These are phyloP conservation scores for Epizoanthus illoricatus DNA, from an alignment of 92 coral and sea anemone genomes.

Conservation along the genomic window DNA sequence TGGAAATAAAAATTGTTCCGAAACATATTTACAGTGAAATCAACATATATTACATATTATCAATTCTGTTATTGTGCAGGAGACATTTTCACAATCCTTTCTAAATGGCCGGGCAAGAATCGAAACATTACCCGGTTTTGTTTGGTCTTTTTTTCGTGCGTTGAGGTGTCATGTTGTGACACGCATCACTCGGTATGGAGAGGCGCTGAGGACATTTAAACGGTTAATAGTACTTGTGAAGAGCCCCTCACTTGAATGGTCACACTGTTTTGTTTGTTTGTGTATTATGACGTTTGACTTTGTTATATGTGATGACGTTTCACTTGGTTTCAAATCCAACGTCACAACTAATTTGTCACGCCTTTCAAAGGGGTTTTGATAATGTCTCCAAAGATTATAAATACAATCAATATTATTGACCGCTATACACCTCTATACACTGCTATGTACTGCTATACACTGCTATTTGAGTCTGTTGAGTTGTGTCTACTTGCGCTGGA, in stretches of 20 bases:
- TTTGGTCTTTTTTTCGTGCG: too few species aligned
- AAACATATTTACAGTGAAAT: slow-evolving; percentile 16
- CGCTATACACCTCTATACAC: slow-evolving; percentile 5
- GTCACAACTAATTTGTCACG: too few species aligned
- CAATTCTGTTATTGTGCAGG: background rate
- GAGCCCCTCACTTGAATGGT: too few species aligned
- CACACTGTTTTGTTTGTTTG: too few species aligned
- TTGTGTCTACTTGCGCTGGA: slow-evolving; percentile 26
- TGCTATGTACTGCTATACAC: slow-evolving; percentile 8
- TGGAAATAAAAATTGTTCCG: slow-evolving; percentile 24
- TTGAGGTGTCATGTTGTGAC: too few species aligned
- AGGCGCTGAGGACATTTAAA: too few species aligned
- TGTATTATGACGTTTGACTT: too few species aligned
- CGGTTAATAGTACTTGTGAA: too few species aligned
- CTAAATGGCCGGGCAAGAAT: background rate
- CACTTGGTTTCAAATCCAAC: too few species aligned
- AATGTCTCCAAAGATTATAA: background rate
- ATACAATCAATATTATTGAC: background rate
- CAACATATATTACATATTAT: slow-evolving; percentile 24
- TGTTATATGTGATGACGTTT: too few species aligned
- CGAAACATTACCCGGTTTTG: too few species aligned
- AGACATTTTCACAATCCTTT: background rate
- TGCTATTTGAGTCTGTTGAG: slow-evolving; percentile 30
- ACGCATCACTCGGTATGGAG: too few species aligned
- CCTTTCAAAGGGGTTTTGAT: background rate